phyloP scores from a whole-genome alignment of 2,797 vertebrate species.

The Eulemur albifrons region DNA sequence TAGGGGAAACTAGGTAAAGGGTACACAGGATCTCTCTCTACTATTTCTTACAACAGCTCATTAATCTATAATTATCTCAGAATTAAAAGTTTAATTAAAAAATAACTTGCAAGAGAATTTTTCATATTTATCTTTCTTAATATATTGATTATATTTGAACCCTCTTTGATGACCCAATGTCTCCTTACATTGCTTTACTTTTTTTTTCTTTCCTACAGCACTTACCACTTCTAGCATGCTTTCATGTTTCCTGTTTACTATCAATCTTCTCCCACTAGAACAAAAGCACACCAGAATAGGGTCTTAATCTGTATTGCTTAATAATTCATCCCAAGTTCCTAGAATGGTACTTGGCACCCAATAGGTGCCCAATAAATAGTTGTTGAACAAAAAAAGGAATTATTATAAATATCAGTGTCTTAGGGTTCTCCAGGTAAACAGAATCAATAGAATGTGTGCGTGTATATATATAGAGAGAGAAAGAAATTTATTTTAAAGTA shows the following conservation, averaged over 20 bases:
- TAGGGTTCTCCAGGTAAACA: neutral
- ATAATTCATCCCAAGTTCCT: neutral
- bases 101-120: neutral
- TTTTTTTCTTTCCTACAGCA: neutral
- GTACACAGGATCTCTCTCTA: neutral
- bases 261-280: neutral
- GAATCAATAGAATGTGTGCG: neutral
- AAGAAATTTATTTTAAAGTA: neutral
- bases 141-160: neutral
- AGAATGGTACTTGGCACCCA: neutral
- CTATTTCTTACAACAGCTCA: neutral
- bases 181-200: neutral
- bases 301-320: neutral
- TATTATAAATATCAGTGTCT: neutral
- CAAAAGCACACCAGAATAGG: neutral
- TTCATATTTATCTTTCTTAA: neutral
- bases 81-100: neutral
- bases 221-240: neutral
- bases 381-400: neutral
- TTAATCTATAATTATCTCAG: neutral
- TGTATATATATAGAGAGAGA: neutral
- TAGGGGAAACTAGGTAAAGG: neutral
- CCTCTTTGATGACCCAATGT: neutral
- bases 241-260: neutral
- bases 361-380: neutral